Evolutionary conservation across 2,888 invertebrate species (phyloP), one percentile per base, ranked within the genome.

Genomic region (Epinotia demarniana): DNA sequence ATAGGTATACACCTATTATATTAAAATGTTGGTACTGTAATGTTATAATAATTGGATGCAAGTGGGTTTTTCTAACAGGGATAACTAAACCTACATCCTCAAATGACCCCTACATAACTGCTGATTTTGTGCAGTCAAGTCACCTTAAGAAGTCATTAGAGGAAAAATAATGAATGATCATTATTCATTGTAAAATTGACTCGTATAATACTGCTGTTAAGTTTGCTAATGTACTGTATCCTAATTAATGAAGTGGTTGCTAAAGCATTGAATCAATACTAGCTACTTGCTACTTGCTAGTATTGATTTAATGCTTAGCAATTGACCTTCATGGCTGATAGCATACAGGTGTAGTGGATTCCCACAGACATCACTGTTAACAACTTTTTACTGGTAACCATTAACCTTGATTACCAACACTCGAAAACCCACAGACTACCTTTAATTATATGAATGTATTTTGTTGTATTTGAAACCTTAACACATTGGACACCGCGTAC

Each of bases 281-380:
- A 3, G 23, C 23, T 2, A 27, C 23, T 27, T 27, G 23, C 23
- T 2, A 27, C 23, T 27, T 27, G 3, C 23, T 2, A 27, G 23
- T 27, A 27, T 27, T 27, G 23, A 27, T 27, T 27, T 3, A 27
- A 27, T 27, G 23, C 23, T 27, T 27, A 27, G 5, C 18, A 18
- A 61, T 3, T 63, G 33, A 39, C 69, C 74, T 74, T 58, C 57
- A n/a, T 27, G 18, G 2, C 62, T 43, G 8, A 39, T 49, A 64
- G 57, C 63, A 49, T 57, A 11, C 23, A 75, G 53, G 69, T 16
- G 46, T 53, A 70, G 39, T 60, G 13, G 27, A 60, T 18, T 64
- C 63, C 49, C 69, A 64, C 60, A 23, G 16, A 27, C 12, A 27
- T 57, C 55, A 73, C 66, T 75, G 70, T 75, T 70, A 9, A 53